Conservation (phyloP, 2,888 invertebrate genomes). For the Sarcophaga subvicina region DNA sequence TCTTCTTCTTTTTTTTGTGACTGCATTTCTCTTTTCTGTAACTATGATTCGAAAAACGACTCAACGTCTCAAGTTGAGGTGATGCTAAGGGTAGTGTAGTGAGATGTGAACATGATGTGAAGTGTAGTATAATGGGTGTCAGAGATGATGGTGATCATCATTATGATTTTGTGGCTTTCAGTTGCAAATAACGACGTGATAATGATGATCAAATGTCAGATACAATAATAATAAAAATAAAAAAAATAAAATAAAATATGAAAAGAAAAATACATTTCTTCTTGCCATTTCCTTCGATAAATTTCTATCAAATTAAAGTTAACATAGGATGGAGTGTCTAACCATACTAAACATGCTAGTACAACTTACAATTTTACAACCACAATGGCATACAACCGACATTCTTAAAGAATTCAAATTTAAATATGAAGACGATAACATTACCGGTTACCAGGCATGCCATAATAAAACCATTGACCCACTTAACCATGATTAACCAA, state of each 20-base stretch:
- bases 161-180: constrained; percentile 52
- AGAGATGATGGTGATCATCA: constrained; percentile 27
- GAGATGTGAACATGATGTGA: not conserved
- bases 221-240: constrained; percentile 49
- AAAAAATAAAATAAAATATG: too few species aligned
- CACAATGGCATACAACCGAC: not conserved
- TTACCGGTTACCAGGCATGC: constrained; percentile 26
- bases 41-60: too few species aligned
- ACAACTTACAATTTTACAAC: not conserved
- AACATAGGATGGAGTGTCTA: constrained; percentile 6
- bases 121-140: constrained; percentile 26
- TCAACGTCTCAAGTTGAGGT: too few species aligned
- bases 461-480: constrained; percentile 67
- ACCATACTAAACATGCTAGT: too few species aligned
- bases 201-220: constrained; percentile 66
- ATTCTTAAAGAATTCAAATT: constrained; percentile 18
- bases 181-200: constrained; percentile 9
- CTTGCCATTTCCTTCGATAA: constrained; percentile 9
- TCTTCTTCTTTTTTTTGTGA: not conserved
- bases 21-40: too few species aligned
- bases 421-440: constrained; percentile 6
- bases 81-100: too few species aligned
- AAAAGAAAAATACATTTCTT: constrained; percentile 44
- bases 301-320: constrained; percentile 12
- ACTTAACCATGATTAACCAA: constrained; percentile 65